Evolutionary conservation across 1,140 invertebrate species (phyloP).

Genomic region (Coenobita brevimanus): DNA sequence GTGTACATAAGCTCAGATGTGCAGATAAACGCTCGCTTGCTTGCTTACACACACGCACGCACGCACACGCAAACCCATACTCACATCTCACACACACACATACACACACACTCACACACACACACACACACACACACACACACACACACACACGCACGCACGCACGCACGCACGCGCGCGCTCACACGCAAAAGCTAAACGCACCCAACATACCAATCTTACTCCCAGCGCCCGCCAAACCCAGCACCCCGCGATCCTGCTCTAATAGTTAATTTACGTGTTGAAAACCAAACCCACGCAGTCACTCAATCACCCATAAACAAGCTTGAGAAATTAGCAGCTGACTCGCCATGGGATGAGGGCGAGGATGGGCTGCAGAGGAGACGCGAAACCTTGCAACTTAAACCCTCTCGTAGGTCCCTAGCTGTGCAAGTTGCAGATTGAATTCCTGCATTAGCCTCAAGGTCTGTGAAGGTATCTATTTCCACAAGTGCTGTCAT

Average conservation of each 20-base stretch:
- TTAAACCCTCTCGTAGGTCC: too few species aligned
- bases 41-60: too few species aligned
- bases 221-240: constrained; percentile 41
- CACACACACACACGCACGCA: neutral
- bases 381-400: neutral
- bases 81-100: neutral
- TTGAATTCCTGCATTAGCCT: too few species aligned
- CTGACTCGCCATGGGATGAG: constrained; percentile 32
- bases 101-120: neutral
- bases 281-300: constrained; percentile 64
- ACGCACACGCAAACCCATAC: neutral
- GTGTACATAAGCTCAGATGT: neutral
- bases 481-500: too few species aligned
- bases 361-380: neutral
- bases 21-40: too few species aligned
- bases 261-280: constrained; percentile 67
- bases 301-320: constrained; percentile 66
- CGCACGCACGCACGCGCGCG: constrained; percentile 14
- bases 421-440: too few species aligned
- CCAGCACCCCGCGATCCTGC: constrained; percentile 56
- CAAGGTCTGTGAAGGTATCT: too few species aligned
- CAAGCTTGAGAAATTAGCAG: constrained; percentile 64
- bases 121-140: constrained; percentile 14
- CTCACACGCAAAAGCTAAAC: neutral
- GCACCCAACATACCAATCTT: constrained; percentile 40